phyloP scores from a whole-genome alignment of 2,797 vertebrate genomes.

The Brotula barbata region DNA sequence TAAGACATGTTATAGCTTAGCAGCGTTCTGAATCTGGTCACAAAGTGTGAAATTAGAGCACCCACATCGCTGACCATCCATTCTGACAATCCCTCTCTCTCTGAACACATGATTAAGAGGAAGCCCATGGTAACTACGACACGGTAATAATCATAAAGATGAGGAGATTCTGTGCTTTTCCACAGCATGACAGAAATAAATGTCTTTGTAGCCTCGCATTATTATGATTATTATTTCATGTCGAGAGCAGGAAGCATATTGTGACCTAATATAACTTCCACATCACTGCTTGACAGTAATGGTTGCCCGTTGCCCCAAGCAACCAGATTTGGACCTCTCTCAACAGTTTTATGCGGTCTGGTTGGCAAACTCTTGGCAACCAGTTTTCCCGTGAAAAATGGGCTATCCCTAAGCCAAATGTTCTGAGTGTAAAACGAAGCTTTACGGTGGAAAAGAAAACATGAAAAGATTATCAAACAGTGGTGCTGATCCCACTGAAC shows the following conservation, averaged over 20 bases:
- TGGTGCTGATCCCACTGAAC: too few relatives aligned
- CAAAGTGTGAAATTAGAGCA: too few relatives aligned
- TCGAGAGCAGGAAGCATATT: conserved; percentile 21
- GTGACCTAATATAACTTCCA: conserved; percentile 52
- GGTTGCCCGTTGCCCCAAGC: conserved; percentile 40
- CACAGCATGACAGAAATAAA: neutral
- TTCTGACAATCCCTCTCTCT: too few relatives aligned
- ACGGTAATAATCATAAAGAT: too few relatives aligned
- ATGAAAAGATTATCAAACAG: too few relatives aligned
- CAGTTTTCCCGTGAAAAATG: conserved; percentile 17
- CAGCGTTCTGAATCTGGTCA: too few relatives aligned
- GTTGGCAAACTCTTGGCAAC: conserved; percentile 31
- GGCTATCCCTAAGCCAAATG: neutral
- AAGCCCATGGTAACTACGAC: too few relatives aligned
- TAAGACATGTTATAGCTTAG: too few relatives aligned
- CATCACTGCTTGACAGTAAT: conserved; percentile 38
- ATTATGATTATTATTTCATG: conserved; percentile 13
- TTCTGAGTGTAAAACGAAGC: neutral
- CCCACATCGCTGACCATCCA: too few relatives aligned
- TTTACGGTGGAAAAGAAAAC: neutral
- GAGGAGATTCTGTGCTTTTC: too few relatives aligned
- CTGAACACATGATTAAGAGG: too few relatives aligned
- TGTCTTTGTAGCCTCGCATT: neutral
- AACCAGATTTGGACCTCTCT: conserved; percentile 61
- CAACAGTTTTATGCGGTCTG: conserved; percentile 55